Base-by-base conservation (phyloP, 2,113 vertebrate species). In the Menura novaehollandiae region DNA sequence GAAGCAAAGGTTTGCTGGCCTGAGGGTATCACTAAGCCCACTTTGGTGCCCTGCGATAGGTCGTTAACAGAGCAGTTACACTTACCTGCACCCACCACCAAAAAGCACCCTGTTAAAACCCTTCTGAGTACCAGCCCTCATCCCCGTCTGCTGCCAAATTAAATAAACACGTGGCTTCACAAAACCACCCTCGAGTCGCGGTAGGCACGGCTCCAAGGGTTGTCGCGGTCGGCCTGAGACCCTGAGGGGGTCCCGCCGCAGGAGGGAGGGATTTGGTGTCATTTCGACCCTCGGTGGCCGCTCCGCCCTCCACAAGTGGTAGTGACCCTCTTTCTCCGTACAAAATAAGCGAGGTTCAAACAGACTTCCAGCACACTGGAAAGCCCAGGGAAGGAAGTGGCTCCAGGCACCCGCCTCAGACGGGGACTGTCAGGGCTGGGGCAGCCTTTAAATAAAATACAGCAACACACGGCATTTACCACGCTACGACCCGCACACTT, bases 41-140 rank as follows among this genome's bases (percentile, higher is more conserved):
- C 30, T 6, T 4, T 15, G 10, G 55, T 2, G 30, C 41, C 32
- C 28, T 4, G 33, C 5, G 2, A 21, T 0, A n/a, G 52, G 51
- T 7, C 14, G 22, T 33, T 16, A 55, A 14, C 43, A 12, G n/a
- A 73, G 20, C 41, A 18, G 28, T 5, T 15, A 51, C 0, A 53
- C 27, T 19, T 3, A 11, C n/a, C 39, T 0, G 5, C 43, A 21
- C 22, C 37, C 24, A 1, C 22, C 66, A 43, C 10, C 39, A 7
- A 33, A 53, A 32, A 15, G 15, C 52, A 28, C 28, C 41, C n/a
- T 28, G 15, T 13, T n/a, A 16, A 4, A 37, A 53, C 27, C 69
- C 75, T 15, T n/a, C 58, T 3, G 28, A 67, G 59, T 6, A 56
- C 41, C 52, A 44, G 24, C n/a, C 28, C 44, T 18, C 32, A 21